Conservation (phyloP, 2,888 invertebrate species). For the Exephanes ischioxanthus region DNA sequence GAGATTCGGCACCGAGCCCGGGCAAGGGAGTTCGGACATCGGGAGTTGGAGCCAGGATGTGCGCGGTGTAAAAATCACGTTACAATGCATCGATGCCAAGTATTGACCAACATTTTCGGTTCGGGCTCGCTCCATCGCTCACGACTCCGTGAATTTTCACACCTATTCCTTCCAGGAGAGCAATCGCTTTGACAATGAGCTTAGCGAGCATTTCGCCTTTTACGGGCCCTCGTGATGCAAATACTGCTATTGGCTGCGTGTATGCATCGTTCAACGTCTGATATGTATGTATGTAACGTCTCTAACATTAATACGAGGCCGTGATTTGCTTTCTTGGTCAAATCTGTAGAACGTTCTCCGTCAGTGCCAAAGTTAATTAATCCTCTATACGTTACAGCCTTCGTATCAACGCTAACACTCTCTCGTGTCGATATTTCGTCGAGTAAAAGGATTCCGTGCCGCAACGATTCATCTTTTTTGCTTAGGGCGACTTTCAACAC, state of each 20-base stretch:
- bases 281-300: too few species aligned
- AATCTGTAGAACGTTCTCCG: not conserved
- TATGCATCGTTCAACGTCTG: conserved; percentile 43
- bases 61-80: too few species aligned
- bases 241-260: conserved; percentile 64
- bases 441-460: conserved; percentile 14
- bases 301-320: not conserved
- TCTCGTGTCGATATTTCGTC: too few species aligned
- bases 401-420: conserved; percentile 43
- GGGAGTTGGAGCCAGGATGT: too few species aligned
- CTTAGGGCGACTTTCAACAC: conserved; percentile 42
- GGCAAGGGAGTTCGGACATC: too few species aligned
- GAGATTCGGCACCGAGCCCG: too few species aligned
- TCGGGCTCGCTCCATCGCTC: conserved; percentile 67
- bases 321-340: conserved; percentile 54
- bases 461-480: conserved; percentile 48
- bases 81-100: conserved; percentile 50
- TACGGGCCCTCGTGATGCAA: conserved; percentile 55
- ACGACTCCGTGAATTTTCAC: conserved; percentile 67
- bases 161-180: conserved; percentile 59
- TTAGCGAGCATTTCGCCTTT: conserved; percentile 48
- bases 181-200: conserved; percentile 57
- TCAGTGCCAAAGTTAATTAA: conserved; percentile 56
- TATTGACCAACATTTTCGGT: conserved; percentile 62
- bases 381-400: conserved; percentile 48